Evolutionary conservation across 2,888 invertebrate genomes (phyloP), one percentile per base, ranked within the genome.

Genomic region (Hermodice carunculata): DNA sequence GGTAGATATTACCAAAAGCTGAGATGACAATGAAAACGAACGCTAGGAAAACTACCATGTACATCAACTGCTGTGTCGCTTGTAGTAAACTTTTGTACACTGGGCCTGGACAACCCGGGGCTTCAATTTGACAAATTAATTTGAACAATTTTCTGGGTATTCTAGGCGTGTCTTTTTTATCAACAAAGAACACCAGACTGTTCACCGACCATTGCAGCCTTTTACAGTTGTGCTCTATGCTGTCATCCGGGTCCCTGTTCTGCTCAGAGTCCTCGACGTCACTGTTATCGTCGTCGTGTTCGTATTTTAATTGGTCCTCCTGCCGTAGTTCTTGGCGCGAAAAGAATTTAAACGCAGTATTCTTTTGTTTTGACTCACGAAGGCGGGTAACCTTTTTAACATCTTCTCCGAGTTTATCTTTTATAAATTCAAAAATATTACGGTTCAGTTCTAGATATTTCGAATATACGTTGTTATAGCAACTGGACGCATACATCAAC

Each of bases 11-110:
- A 26, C 81, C 82, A 68, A 82, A 83, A 2, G 81, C 79, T 78
- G 81, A 78, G 37, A 84, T 80, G n/a, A 83, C 80, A 37, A 83
- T 73, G 76, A 82, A 77, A 1, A 85, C 81, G 66, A 85, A 81
- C 52, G 78, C 75, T 1, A 85, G 70, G 66, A 83, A 84, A 3
- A 82, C 64, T 0, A 83, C 79, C 64, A 84, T 81, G 29, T 80
- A 78, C 42, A 80, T 69, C 64, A 85, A 81, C 66, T 82, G 79
- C 22, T 77, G 78, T 4, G 81, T 81, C 11, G 82, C 82, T 26
- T 74, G 69, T 8, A 81, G 65, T 1, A 83, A 73, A 61, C 81
- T 81, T 17, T 78, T 69, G 66, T 81, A 81, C 0, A 83, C 79
- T 0, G 83, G 82, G 0, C 84, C 84, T 0, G 84, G 84, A 3